Evolutionary conservation across 2,113 vertebrate genomes (phyloP), one percentile per base, ranked within the genome.

Genomic region (Limanda limanda): DNA sequence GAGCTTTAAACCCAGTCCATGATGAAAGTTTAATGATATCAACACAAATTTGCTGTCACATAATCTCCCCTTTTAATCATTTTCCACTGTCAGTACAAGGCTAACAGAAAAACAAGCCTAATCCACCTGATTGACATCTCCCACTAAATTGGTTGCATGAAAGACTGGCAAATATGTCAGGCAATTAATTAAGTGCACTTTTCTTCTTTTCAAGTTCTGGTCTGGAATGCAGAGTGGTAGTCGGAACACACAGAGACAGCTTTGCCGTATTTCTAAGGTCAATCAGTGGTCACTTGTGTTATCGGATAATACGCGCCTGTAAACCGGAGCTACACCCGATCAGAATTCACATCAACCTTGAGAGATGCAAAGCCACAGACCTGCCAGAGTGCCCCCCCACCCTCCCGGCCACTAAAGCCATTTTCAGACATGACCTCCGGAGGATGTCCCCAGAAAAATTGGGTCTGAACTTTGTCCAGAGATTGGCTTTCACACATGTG

Each of bases 1-100:
- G 82, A 86, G 92, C 87, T 91, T 92, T 89, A 90, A 90, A 90
- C 66, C 71, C 64, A 71, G 82, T 55, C 65, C 75, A 71, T 78
- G 91, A 90, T 93, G 90, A 93, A 93, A 91, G 78, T 85, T 89
- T 92, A 92, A 93, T 93, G 89, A 92, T 89, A 90, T 91, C 87
- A 91, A 91, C 83, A 86, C 88, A 88, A 79, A 92, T 91, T 88
- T 85, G 74, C 75, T 86, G 83, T 89, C 84, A 78, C 84, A 86
- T 93, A 92, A 91, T 92, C 91, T 90, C 71, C 78, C 51, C 81
- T 86, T 88, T 91, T 88, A 86, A 91, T 91, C 76, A 86, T 72
- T 79, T 85, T 76, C 74, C 75, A 74, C 88, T 84, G 90, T 87
- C 77, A 89, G 79, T 74, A 74, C 82, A 66, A 18, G 59, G 52